These are phyloP conservation scores for Pecten maximus DNA, from an alignment of 2,888 invertebrate species.

Conservation along the genomic window DNA sequence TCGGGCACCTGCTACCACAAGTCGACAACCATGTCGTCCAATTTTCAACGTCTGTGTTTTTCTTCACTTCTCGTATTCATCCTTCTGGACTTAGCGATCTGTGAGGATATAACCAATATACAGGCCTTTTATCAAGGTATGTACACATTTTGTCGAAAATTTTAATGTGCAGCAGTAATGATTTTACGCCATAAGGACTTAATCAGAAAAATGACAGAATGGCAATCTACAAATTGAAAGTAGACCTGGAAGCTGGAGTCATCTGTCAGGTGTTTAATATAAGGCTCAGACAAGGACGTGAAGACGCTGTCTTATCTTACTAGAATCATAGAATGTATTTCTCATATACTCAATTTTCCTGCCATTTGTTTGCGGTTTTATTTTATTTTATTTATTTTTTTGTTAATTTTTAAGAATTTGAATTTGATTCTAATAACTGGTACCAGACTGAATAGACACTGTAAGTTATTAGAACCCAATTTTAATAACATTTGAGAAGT, in stretches of 20 bases:
- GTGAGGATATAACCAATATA: not conserved
- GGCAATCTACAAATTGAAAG: not conserved
- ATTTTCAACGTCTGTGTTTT: not conserved
- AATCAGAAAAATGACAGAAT: not conserved
- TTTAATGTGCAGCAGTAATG: not conserved
- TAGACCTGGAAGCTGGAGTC: not conserved
- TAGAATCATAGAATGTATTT: too few relatives aligned
- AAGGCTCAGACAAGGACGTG: too few relatives aligned
- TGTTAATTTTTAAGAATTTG: too few relatives aligned
- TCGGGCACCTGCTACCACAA: not conserved
- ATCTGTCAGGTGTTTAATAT: not conserved
- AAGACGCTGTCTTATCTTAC: too few relatives aligned
- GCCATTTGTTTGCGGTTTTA: too few relatives aligned
- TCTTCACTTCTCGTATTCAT: not conserved
- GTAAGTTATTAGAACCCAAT: too few relatives aligned
- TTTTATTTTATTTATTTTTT: too few relatives aligned
- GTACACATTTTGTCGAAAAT: not conserved
- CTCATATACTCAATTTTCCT: too few relatives aligned
- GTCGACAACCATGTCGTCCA: not conserved
- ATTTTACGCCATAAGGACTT: not conserved
- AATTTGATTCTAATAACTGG: too few relatives aligned
- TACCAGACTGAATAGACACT: too few relatives aligned
- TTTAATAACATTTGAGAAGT: too few relatives aligned
- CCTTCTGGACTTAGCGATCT: not conserved
- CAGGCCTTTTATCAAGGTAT: constrained; percentile 1